Conservation (phyloP, 2,888 invertebrate species). For the Helicoverpa assulta region DNA sequence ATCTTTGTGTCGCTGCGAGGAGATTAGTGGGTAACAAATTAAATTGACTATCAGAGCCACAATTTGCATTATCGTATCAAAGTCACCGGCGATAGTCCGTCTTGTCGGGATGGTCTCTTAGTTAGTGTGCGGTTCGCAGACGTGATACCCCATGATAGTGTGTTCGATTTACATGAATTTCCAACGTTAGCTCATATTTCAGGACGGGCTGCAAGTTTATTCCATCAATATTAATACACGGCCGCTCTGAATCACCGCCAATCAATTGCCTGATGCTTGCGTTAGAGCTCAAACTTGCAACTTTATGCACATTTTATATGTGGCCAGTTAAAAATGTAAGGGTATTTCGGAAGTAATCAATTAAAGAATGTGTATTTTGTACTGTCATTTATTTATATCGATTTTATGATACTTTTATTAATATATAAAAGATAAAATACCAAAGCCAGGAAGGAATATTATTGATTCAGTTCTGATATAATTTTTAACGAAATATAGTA, state of each 20-base stretch:
- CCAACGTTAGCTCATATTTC: slow-evolving; percentile 50
- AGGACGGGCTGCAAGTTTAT: slow-evolving; percentile 45
- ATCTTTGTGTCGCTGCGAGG: slow-evolving; percentile 23
- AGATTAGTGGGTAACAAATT: slow-evolving; percentile 42
- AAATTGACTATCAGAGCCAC: slow-evolving; percentile 25
- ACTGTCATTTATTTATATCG: background rate
- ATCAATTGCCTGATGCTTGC: slow-evolving; percentile 52
- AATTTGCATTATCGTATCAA: slow-evolving; percentile 25
- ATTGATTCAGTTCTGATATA: background rate
- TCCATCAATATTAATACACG: slow-evolving; percentile 55
- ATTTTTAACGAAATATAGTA: background rate
- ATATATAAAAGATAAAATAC: background rate
- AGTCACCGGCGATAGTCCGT: slow-evolving; percentile 26
- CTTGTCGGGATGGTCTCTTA: slow-evolving; percentile 18
- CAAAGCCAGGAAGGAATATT: too few relatives aligned
- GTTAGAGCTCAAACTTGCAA: slow-evolving; percentile 30
- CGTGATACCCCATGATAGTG: slow-evolving; percentile 43
- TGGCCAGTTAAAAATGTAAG: background rate
- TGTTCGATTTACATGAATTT: slow-evolving; percentile 52
- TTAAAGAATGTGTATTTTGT: background rate
- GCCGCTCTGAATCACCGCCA: slow-evolving; percentile 47
- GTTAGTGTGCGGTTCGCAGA: slow-evolving; percentile 43
- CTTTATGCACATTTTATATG: slow-evolving; percentile 28
- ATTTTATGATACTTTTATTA: background rate
- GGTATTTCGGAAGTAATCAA: background rate